Base-by-base conservation (phyloP, 1,140 invertebrate genomes). In the Mizuhopecten yessoensis region DNA sequence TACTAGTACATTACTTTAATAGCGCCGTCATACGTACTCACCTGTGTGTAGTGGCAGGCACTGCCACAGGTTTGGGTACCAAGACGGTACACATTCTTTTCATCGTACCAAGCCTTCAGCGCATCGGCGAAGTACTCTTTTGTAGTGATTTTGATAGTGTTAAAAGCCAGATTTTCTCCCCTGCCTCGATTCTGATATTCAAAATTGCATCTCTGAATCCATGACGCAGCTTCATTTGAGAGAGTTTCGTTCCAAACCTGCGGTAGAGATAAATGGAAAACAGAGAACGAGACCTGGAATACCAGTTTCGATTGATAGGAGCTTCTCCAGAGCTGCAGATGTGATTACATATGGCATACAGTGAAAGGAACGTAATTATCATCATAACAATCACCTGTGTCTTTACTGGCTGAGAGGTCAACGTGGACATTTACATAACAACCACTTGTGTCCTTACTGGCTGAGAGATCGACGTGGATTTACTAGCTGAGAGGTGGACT, bases 41-140 rank as follows among this genome's bases (percentile, higher is more conserved):
- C 93, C 92, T 94, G 93, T 33, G 91, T 92, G 45, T 94, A 94
- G 90, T 94, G 93, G 34, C 92, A 94, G 20, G 89, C 88, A 17
- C 45, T 89, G 15, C n/a, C 57, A 29, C 89, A 88, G 20, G 36
- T 20, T 17, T 92, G 86, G 15, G 29, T 33, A 0, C 89, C 33
- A 75, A 92, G 92, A 15, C 34, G 49, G 75, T 92, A 94, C 89
- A 88, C 39, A 1, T 89, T 89, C n/a, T 75, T 91, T 29, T 93
- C 93, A 15, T 91, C 88, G 33, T 92, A 90, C 93, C 92, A 93
- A 33, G 34, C 23, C 17, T 92, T 49, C 91, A 94, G 87, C 13
- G 89, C 87, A 42, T 45, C 87, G 11, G 86, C 34, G 29, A 93
- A 91, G 9, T 88, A 75, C 29, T 88, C 75, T 87, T 91, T 87